These are phyloP conservation scores for Spisula solida DNA, from an alignment of 2,888 invertebrate species.

Conservation along the genomic window DNA sequence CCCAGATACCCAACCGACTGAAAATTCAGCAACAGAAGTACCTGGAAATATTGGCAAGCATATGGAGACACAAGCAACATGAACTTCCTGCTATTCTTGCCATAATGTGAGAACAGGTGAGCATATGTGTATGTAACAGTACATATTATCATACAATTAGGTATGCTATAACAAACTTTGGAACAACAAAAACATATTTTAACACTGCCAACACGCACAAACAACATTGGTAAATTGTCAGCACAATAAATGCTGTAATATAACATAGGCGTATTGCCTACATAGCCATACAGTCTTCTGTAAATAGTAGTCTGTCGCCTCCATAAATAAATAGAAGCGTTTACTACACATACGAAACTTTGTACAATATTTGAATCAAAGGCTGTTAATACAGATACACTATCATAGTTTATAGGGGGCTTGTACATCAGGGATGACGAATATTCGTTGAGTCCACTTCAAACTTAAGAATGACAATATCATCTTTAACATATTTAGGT, in stretches of 20 bases:
- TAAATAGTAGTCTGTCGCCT: neutral
- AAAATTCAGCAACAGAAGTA: constrained; percentile 12
- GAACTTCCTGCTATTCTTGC: neutral
- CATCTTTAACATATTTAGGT: constrained; percentile 79
- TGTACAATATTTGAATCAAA: neutral
- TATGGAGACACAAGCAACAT: neutral
- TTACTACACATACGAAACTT: neutral
- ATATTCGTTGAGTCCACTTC: constrained; percentile 70
- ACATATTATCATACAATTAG: neutral
- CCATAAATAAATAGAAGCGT: neutral
- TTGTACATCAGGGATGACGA: constrained; percentile 50
- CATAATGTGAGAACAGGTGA: neutral
- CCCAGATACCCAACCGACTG: neutral
- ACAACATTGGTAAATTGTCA: too few relatives aligned
- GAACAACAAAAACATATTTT: neutral
- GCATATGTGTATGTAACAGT: neutral
- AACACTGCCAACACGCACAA: too few relatives aligned
- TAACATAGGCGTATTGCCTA: neutral
- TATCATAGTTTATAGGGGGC: neutral
- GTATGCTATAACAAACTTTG: neutral
- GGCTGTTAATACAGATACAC: neutral
- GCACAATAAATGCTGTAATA: too few relatives aligned
- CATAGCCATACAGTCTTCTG: neutral
- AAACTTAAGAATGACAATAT: constrained; percentile 82
- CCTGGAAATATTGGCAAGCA: neutral